Evolutionary conservation across 2,888 invertebrate genomes (phyloP), one percentile per base, ranked within the genome.

Genomic region (Drosophila neoperkinsi): DNA sequence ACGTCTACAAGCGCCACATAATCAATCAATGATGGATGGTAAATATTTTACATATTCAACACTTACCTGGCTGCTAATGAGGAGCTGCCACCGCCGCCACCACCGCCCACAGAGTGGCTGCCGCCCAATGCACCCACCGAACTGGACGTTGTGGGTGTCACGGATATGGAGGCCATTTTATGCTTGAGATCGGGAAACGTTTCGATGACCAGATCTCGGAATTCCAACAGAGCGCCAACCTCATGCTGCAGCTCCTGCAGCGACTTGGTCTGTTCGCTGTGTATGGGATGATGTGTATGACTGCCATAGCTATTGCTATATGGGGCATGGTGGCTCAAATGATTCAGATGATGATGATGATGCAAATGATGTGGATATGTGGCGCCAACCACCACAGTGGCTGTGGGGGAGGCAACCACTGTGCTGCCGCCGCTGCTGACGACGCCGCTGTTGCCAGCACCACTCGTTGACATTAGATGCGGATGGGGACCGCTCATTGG

Each of bases 191-290:
- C 97, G 91, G 97, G 97, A 94, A 97, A 97, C 92, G 97, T 97
- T 95, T 97, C 97, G 95, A 97, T 97, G 95, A 97, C 97, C 95
- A 97, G 96, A 94, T 97, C 97, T 94, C 97, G 96, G 94, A 97
- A 97, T 95, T 97, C 97, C 94, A 97, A 95, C 90, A 97, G 94
- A 90, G 97, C 97, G 82, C 97, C 97, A 94, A 97, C 97, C 95
- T 97, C 97, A 96, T 97, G 96, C 95, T 97, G 97, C 94, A 97
- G 95, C 94, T 97, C 97, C 95, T 97, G 97, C 93, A 97, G 94
- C 86, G 97, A 97, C 94, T 97, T 97, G 93, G 97, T 97, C 95
- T 97, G 97, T 94, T 97, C 97, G 94, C 95, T 96, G 94, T 97
- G 93, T 66, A 92, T 89, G 74, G 90, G 84, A 94, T 97, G 95